Base-by-base conservation (phyloP, 2,888 invertebrate genomes). In the Salticus scenicus region DNA sequence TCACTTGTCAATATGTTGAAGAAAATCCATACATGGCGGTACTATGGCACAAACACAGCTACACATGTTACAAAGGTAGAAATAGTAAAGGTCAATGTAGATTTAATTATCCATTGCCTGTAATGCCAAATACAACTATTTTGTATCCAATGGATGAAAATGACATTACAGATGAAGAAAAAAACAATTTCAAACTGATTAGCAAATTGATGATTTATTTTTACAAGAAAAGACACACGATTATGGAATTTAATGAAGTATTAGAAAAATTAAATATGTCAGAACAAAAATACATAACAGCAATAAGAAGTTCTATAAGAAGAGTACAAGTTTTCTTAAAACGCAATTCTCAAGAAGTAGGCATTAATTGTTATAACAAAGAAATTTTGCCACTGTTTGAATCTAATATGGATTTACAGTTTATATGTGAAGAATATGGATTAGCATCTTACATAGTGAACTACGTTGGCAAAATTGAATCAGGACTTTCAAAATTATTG, bases 361-460 rank as follows among this genome's bases (percentile, higher is more conserved):
- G 17, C 2, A 4, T 37, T 37, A 37, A 37, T 37, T 37, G 37
- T 37, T 37, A 37, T 10, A 37, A 37, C 37, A 37, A 37, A 37
- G 37, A 37, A 37, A 37, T 37, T 37, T 37, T 37, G 37, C 37
- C 37, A 37, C 4, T 37, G 10, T 37, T 37, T 37, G 37, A 37
- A 37, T 37, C 37, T 37, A 37, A 37, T 37, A 37, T 37, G 37
- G 37, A 37, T 17, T 17, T 51, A 14, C 51, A 51, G 27, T 64
- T 64, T 27, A 28, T 64, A 27, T 7, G 17, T 0, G 64, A 64
- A 64, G 64, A 64, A 64, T 7, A 64, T 24, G 28, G 64, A 14
- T 14, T 64, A 64, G 64, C 64, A 20, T 64, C 28, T 14, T 64
- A 64, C 27, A 64, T 64, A 64, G 24, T 64, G 8, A 64, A 64